Conservation (phyloP, 1,140 invertebrate genomes). For the Phthorimaea operculella region DNA sequence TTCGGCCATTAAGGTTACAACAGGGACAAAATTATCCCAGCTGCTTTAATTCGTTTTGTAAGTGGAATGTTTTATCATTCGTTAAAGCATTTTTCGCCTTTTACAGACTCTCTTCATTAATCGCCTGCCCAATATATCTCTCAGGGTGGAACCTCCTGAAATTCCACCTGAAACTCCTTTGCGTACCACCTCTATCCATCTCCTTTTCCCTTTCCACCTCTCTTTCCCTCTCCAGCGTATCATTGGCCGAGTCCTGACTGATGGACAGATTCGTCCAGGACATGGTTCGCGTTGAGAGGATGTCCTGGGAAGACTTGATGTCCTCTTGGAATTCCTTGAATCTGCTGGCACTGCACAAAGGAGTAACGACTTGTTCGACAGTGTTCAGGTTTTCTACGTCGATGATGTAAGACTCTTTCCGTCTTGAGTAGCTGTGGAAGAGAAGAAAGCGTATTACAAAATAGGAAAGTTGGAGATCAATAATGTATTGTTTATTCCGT, state of each 20-base stretch:
- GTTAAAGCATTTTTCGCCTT: no score
- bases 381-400: constrained; percentile 50
- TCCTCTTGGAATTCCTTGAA: constrained; percentile 50
- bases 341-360: constrained; percentile 55
- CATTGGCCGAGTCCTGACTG: constrained; percentile 19
- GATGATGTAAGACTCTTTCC: constrained; percentile 49
- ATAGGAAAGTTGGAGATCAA: no score
- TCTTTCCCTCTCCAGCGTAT: no score
- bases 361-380: constrained; percentile 55
- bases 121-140: constrained; percentile 17
- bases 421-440: constrained; percentile 50
- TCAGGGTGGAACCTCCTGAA: constrained; percentile 40
- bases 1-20: no score
- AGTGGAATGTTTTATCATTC: no score
- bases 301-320: constrained; percentile 36
- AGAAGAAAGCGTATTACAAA: background rate
- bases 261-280: constrained; percentile 34
- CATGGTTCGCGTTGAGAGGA: constrained; percentile 31
- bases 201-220: no score
- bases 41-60: no score
- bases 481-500: no score
- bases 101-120: constrained; percentile 1
- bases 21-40: no score
- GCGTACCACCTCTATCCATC: constrained; percentile 31
- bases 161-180: constrained; percentile 51